Evolutionary conservation across 2,888 invertebrate species (phyloP).

Genomic region (Prosapia bicincta): DNA sequence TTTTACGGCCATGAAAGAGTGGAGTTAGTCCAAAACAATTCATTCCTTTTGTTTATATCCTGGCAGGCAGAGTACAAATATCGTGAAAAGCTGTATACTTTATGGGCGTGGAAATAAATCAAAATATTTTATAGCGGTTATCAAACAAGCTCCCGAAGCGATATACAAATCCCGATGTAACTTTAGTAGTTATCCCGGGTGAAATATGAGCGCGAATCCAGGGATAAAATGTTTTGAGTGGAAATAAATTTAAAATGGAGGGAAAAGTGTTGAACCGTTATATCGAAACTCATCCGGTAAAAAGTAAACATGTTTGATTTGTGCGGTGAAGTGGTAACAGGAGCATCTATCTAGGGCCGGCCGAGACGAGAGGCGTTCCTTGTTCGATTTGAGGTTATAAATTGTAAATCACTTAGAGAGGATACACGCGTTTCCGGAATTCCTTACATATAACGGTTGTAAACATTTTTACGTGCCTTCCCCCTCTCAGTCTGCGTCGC

Average conservation of each 20-base stretch:
- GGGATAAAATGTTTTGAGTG: background rate
- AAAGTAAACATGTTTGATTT: background rate
- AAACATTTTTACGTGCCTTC: no score
- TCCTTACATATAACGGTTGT: no score
- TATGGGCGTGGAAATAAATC: background rate
- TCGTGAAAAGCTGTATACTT: background rate
- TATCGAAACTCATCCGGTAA: background rate
- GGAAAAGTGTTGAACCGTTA: background rate
- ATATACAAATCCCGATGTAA: background rate
- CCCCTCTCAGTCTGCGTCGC: no score
- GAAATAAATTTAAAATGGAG: background rate
- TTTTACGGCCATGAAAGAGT: background rate
- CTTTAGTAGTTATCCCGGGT: background rate
- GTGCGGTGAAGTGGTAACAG: no score
- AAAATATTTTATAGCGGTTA: background rate
- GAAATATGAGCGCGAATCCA: background rate
- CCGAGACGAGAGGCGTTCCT: no score
- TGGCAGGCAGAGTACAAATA: background rate
- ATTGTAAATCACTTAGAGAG: no score
- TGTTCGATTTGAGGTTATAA: no score
- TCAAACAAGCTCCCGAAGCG: background rate
- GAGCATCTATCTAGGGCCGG: no score
- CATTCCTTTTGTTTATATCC: background rate
- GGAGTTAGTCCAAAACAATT: background rate
- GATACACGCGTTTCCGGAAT: no score